Evolutionary conservation across 2,797 vertebrate species (phyloP).

Genomic region (Acestrorhynchus altus): DNA sequence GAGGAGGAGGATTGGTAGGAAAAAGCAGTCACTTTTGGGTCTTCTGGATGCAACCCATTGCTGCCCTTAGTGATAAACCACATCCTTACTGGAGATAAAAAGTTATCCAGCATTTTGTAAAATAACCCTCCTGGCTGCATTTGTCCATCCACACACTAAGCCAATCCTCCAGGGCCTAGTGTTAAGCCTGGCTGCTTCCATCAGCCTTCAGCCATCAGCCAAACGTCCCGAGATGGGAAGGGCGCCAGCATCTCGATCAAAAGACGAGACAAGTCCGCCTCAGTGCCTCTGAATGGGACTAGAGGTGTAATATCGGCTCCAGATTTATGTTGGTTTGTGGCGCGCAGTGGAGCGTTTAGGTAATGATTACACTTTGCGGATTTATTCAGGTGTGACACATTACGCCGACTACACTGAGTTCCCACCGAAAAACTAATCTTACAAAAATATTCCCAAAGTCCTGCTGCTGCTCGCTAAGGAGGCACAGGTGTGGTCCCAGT

Average conservation of each 20-base stretch:
- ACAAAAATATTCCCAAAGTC: neutral
- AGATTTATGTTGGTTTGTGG: slow-evolving; percentile 4
- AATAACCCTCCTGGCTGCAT: neutral
- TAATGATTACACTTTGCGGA: slow-evolving; percentile 2
- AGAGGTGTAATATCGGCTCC: slow-evolving; percentile 4
- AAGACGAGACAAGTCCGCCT: neutral
- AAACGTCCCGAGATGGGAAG: neutral
- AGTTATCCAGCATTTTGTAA: neutral
- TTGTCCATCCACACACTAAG: neutral
- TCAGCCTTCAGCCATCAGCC: neutral
- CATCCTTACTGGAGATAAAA: too few species aligned
- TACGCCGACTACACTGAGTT: slow-evolving; percentile 5
- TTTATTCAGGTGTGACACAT: slow-evolving; percentile 15
- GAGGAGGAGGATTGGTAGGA: too few species aligned
- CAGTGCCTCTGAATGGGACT: neutral
- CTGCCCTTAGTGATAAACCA: too few species aligned
- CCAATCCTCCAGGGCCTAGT: neutral
- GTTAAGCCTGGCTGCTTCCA: neutral
- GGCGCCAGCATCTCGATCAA: neutral
- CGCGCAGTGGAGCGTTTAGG: neutral
- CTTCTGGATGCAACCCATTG: too few species aligned
- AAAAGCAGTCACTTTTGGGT: too few species aligned
- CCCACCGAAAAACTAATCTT: neutral
- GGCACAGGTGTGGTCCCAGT: slow-evolving; percentile 11
- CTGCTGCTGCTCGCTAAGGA: neutral